phyloP scores from a whole-genome alignment of 2,797 vertebrate species.

The Lates japonicus region DNA sequence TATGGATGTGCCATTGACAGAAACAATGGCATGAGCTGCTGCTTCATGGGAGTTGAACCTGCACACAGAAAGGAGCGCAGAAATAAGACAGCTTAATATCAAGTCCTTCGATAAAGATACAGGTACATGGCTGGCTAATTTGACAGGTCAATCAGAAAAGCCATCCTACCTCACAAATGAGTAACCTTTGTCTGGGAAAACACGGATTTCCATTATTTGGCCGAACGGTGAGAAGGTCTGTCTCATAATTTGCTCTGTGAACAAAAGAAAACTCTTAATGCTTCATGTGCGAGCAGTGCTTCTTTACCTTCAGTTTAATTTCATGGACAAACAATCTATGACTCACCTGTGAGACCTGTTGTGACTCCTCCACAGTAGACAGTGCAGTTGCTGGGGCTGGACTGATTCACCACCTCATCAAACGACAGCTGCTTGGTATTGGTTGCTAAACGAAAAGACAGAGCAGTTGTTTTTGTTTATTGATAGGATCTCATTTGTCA shows the following conservation, averaged over 20 bases:
- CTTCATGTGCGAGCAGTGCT: background rate
- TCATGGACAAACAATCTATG: background rate
- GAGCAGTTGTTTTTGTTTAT: background rate
- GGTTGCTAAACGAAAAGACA: conserved; percentile 72
- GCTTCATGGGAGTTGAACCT: conserved; percentile 96
- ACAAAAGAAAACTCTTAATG: conserved; percentile 5
- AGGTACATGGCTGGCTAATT: background rate
- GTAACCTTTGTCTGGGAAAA: conserved; percentile 98
- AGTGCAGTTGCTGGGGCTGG: conserved; percentile 97
- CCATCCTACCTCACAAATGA: conserved; percentile 93
- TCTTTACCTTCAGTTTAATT: background rate
- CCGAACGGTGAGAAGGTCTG: conserved; percentile 98
- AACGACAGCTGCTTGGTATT: conserved; percentile 95
- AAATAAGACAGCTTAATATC: background rate
- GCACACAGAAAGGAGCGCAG: background rate
- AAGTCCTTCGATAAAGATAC: background rate
- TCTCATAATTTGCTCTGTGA: conserved; percentile 96
- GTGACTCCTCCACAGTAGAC: conserved; percentile 98
- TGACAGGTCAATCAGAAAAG: conserved; percentile 32
- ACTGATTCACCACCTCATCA: conserved; percentile 97
- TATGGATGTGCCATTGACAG: conserved; percentile 95
- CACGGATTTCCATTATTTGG: conserved; percentile 97
- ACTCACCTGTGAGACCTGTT: conserved; percentile 92
- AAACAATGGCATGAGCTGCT: conserved; percentile 97
- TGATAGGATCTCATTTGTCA: no score